These are phyloP conservation scores for Lophotis ruficrista DNA, from an alignment of 2,113 vertebrate genomes.

Conservation along the genomic window DNA sequence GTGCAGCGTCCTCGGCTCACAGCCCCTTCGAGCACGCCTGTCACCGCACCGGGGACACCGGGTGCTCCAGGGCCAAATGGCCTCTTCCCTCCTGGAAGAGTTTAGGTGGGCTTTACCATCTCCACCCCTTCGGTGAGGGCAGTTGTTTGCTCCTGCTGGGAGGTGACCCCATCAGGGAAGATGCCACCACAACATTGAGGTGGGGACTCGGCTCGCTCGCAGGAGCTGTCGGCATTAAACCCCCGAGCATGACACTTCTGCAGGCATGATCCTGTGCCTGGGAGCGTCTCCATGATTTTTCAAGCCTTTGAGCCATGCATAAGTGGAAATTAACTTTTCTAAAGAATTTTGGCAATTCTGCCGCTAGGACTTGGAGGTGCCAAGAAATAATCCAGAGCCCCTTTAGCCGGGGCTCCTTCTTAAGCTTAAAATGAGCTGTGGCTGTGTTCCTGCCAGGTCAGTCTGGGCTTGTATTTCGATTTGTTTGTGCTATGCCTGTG, in stretches of 20 bases:
- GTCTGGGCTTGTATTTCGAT: background rate
- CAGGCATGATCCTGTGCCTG: background rate
- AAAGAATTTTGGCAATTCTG: constrained; percentile 12
- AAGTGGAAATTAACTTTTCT: background rate
- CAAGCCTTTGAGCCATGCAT: background rate
- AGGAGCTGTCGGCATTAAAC: background rate
- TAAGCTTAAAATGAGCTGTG: background rate
- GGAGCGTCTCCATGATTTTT: background rate
- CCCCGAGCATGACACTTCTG: rapidly evolving
- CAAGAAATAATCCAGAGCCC: constrained; percentile 12
- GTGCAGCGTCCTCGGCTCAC: background rate
- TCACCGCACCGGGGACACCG: background rate
- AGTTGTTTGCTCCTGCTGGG: background rate
- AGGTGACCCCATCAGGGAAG: background rate
- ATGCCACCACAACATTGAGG: background rate
- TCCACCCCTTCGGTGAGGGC: background rate
- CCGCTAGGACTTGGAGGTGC: background rate
- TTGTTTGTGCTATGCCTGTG: background rate
- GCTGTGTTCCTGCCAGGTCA: background rate
- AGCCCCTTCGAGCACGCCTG: rapidly evolving
- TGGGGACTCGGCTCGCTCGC: rapidly evolving
- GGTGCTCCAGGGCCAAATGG: background rate
- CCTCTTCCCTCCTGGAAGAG: background rate
- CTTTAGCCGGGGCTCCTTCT: background rate
- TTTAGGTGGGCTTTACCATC: background rate